These are phyloP conservation scores for Whitmania pigra DNA, from an alignment of 1,140 invertebrate genomes.

Conservation along the genomic window DNA sequence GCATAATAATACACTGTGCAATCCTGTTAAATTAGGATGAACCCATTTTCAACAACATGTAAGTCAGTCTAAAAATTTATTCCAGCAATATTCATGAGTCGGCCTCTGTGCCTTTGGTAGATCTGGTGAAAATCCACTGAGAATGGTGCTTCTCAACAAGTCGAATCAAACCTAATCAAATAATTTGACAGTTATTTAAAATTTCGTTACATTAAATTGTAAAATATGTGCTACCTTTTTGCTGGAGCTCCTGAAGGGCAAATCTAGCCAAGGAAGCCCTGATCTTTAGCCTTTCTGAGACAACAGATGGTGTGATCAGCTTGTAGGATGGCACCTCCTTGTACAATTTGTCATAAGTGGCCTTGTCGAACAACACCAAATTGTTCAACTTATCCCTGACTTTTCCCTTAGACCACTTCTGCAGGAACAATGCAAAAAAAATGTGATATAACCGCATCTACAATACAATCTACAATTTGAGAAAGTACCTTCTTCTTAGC, in stretches of 20 bases:
- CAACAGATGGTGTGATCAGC: conserved; percentile 94
- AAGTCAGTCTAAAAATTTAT: too few species aligned
- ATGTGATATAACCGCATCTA: neutral
- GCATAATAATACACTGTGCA: too few species aligned
- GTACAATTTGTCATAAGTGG: conserved; percentile 91
- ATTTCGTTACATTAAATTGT: neutral
- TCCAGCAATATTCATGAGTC: neutral
- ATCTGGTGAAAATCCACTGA: conserved; percentile 92
- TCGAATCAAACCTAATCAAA: conserved; percentile 72
- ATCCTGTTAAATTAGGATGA: too few species aligned
- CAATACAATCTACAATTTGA: neutral
- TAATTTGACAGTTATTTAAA: conserved; percentile 26
- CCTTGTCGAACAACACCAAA: conserved; percentile 75
- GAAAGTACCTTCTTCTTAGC: conserved; percentile 84
- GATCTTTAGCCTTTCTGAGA: conserved; percentile 95
- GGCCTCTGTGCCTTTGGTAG: conserved; percentile 68
- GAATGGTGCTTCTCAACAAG: conserved; percentile 92
- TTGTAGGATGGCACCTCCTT: conserved; percentile 95
- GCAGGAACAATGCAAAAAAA: conserved; percentile 41
- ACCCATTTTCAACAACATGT: too few species aligned
- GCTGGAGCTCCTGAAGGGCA: conserved; percentile 71
- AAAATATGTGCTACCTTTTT: conserved; percentile 34
- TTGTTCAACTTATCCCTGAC: conserved; percentile 99
- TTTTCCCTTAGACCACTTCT: conserved; percentile 99
- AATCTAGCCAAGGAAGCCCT: conserved; percentile 88